Evolutionary conservation across 2,797 vertebrate species (phyloP).

Genomic region (Ibycter americanus): DNA sequence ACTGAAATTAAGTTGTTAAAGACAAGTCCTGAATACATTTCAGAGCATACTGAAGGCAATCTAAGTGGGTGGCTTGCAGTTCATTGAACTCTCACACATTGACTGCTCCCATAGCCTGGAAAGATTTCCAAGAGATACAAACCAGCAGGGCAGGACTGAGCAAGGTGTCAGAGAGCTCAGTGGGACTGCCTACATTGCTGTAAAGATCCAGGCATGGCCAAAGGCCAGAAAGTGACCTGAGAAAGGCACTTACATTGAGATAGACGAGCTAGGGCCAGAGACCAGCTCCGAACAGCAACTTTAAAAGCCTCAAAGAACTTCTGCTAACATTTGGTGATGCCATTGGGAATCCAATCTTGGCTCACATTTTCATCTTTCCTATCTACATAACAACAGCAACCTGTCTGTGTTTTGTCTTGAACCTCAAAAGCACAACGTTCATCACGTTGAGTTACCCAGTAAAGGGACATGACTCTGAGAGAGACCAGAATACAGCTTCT

Average conservation of each 20-base stretch:
- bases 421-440: fast-evolving
- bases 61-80: constrained; percentile 7
- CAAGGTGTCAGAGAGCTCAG: not conserved
- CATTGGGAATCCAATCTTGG: fast-evolving
- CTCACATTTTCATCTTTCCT: not conserved
- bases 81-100: not conserved
- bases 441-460: not conserved
- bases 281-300: not conserved
- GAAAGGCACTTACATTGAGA: not conserved
- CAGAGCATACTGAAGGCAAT: not conserved
- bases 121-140: not conserved
- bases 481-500: not conserved
- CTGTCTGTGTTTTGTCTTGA: not conserved
- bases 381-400: not conserved
- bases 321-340: not conserved
- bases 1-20: not conserved
- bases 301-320: not conserved
- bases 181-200: not conserved
- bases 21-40: not conserved
- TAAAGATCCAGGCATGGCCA: not conserved
- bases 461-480: not conserved
- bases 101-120: not conserved
- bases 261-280: not conserved
- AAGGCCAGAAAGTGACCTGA: not conserved
- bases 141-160: not conserved